Base-by-base conservation (phyloP, 2,113 vertebrate species). In the Cyphomyrus discorhynchus region DNA sequence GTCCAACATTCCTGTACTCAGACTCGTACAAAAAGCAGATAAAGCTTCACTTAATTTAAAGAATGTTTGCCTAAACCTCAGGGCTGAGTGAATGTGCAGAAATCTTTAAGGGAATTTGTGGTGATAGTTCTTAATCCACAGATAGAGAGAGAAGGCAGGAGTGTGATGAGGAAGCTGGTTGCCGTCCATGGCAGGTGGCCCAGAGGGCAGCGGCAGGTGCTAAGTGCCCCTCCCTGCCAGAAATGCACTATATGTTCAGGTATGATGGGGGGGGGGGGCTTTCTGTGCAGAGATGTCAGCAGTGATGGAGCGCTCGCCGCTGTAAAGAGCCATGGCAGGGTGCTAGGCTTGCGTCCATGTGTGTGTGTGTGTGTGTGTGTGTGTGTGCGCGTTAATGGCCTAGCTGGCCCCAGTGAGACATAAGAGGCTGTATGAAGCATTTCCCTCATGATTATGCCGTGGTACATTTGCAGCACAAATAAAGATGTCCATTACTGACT, bases 401-500 rank as follows among this genome's bases (percentile, higher is more conserved):
- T 42, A 80, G 74, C 17, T 13, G 31, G 35, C 10, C 85, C 27
- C n/a, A 13, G 9, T 70, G 62, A 70, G 49, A 15, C 85, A 17
- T 3, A 5, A 42, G 47, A 53, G 50, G 85, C 85, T 35, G 50
- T 35, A 21, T 31, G 27, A 31, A 17, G 15, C 35, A 45, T 24
- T 8, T 52, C 86, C 86, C 86, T 58, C 87, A 58, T 62, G 52
- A 46, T 62, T 24, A 66, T 62, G 35, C 87, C 19, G 19, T 35
- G 21, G 53, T 87, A 42, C 85, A 87, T 87, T 87, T 31, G 85
- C n/a, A 35, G 85, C 50, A 53, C 85, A 35, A 56, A 89, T 56
- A 74, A 82, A 83, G 74, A 82, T 77, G 49, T 89, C 46, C 66
- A 56, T 77, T 89, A 89, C 82, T 89, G 88, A 82, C 66, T 89